Evolutionary conservation across 2,888 invertebrate genomes (phyloP), one percentile per base, ranked within the genome.

Genomic region (Drosophila bunnanda): DNA sequence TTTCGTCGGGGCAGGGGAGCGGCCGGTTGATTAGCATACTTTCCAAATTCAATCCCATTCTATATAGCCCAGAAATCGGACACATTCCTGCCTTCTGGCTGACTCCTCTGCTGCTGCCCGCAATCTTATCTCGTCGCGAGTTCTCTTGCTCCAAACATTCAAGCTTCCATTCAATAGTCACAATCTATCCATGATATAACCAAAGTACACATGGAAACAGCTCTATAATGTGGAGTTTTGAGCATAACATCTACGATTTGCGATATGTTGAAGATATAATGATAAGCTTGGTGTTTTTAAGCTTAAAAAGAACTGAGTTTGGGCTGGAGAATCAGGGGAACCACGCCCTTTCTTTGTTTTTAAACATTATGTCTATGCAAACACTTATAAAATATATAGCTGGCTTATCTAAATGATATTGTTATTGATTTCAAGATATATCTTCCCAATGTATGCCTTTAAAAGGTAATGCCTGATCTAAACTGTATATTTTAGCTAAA

Each of bases 161-260:
- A 39, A 46, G 48, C 39, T 25, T 67, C 32, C 25, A 50, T 64
- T 64, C 64, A 64, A 67, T 34, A 67, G 22, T 25, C 20, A n/a
- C 56, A 57, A 67, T 64, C 67, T 67, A 67, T 48, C 39, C 50
- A 50, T 64, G 67, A 65, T 66, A 62, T 62, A 66, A 48, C 66
- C 25, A 5, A 46, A 39, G 46, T 32, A 46, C 28, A 46, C 50
- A 50, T 50, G 50, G 50, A 50, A 50, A 50, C 50, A 50, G 50
- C 50, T 32, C 15, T 20, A 32, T 50, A 20, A 32, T 32, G 2
- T 6, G 48, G 15, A 20, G 32, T 50, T 30, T 15, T 32, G 8
- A 20, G 15, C 32, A 50, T 20, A 30, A 32, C 20, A 50, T 1
- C 15, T 4, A 2, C 1, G 32, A 32, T 50, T 50, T 50, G 20